These are phyloP conservation scores for Acrocephalus kingi DNA, from an alignment of 2,113 vertebrate genomes.

Conservation along the genomic window DNA sequence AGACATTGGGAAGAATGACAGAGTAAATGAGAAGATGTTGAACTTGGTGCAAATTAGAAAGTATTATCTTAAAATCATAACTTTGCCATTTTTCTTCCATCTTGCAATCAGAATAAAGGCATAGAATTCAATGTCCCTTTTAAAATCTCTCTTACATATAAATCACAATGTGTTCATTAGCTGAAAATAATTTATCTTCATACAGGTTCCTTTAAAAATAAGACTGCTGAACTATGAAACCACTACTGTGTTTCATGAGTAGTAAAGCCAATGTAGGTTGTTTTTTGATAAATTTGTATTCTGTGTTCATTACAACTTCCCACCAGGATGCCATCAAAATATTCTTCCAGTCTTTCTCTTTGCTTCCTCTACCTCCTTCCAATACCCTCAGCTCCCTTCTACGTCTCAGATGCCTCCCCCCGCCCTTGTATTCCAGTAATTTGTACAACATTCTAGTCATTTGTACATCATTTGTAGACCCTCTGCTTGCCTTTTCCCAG, in stretches of 20 bases:
- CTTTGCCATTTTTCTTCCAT: neutral
- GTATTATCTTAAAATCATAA: neutral
- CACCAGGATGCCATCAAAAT: neutral
- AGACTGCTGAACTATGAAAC: neutral
- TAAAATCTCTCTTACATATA: neutral
- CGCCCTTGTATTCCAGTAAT: neutral
- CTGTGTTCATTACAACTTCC: neutral
- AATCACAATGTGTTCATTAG: neutral
- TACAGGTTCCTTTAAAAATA: neutral
- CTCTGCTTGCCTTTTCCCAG: neutral
- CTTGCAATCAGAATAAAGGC: neutral
- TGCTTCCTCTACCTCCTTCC: neutral
- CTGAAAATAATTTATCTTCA: neutral
- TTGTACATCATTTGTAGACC: neutral
- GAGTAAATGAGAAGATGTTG: neutral
- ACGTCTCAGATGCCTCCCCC: neutral
- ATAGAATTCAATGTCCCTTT: neutral
- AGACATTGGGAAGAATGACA: neutral
- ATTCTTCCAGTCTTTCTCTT: neutral
- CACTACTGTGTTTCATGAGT: neutral
- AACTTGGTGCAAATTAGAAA: neutral
- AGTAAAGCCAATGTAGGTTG: neutral
- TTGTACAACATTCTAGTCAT: neutral
- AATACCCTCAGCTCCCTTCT: neutral
- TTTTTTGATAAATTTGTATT: neutral